Evolutionary conservation across 2,797 vertebrate genomes (phyloP).

Genomic region (Trachurus trachurus): DNA sequence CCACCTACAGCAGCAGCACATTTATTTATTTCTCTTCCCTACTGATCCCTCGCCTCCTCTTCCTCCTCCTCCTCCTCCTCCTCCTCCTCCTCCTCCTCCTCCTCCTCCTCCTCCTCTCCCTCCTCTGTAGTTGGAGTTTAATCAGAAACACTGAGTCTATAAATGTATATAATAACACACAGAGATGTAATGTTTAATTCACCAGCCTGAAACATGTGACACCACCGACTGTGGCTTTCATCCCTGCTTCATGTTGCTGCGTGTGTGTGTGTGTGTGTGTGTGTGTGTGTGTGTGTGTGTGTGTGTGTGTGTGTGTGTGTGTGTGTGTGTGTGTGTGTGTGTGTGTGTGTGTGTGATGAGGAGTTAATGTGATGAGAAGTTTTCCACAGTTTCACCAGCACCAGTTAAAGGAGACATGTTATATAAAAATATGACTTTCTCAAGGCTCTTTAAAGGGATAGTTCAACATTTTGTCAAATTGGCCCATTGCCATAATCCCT

Average conservation of each 20-base stretch:
- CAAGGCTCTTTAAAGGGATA: too few species aligned
- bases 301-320: too few species aligned
- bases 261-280: neutral
- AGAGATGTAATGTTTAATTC: conserved; percentile 9
- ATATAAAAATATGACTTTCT: too few species aligned
- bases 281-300: too few species aligned
- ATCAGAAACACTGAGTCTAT: conserved; percentile 8
- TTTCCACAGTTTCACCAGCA: too few species aligned
- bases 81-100: too few species aligned
- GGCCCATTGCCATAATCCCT: too few species aligned
- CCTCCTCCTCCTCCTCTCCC: neutral
- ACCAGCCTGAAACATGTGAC: conserved; percentile 15
- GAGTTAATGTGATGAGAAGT: too few species aligned
- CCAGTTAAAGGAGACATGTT: too few species aligned
- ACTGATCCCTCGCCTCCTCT: neutral
- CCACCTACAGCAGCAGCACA: conserved; percentile 21
- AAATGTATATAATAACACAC: conserved; percentile 10
- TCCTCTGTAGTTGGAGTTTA: neutral
- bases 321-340: too few species aligned
- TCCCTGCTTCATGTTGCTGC: conserved; percentile 22
- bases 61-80: neutral
- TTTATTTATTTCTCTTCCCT: conserved; percentile 1
- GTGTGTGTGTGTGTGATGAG: too few species aligned
- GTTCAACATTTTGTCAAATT: too few species aligned
- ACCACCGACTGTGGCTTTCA: neutral